phyloP scores from a whole-genome alignment of 1,140 invertebrate species.

The Phenacoccus solenopsis region DNA sequence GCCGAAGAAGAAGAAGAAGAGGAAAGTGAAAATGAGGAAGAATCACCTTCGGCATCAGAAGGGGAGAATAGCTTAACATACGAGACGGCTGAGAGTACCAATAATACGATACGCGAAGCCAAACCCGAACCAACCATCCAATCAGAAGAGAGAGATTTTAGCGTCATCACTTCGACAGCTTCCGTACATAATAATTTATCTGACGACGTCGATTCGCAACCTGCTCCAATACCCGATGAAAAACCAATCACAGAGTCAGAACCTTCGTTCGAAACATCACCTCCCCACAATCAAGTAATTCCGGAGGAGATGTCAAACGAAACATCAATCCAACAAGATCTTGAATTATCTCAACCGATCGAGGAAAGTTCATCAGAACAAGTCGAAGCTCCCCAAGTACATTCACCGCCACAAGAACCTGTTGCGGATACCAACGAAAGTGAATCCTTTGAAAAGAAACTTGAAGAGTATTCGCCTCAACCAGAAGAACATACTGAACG shows the following conservation, averaged over 20 bases:
- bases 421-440: no score
- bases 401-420: no score
- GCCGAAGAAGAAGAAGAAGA: not conserved
- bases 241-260: not conserved
- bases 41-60: not conserved
- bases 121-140: not conserved
- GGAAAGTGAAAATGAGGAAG: slow-evolving; percentile 4
- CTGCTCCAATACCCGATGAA: not conserved
- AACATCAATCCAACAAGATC: no score
- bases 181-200: not conserved
- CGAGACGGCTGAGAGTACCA: not conserved
- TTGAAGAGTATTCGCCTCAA: not conserved
- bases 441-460: not conserved
- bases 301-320: no score
- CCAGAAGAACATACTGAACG: not conserved
- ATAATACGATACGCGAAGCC: not conserved
- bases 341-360: no score
- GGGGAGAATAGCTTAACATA: not conserved
- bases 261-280: not conserved
- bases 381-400: no score
- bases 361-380: not conserved
- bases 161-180: not conserved
- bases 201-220: not conserved
- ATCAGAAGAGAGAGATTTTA: not conserved
- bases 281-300: no score